These are phyloP conservation scores for Bombus terrestris DNA, from an alignment of 1,140 invertebrate species.

Conservation along the genomic window DNA sequence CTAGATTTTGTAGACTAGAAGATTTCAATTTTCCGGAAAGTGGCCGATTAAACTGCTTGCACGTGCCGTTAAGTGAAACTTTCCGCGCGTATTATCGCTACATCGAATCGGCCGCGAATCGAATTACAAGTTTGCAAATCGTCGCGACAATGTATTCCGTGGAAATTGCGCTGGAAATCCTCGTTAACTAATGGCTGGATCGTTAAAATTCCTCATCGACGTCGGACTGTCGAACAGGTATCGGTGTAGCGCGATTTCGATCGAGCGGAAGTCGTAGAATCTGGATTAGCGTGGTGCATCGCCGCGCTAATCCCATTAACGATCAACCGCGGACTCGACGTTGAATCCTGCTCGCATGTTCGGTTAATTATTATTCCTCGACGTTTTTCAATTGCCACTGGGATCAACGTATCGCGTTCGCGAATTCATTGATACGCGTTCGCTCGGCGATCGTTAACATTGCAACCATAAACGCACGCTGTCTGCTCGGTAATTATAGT, in stretches of 20 bases:
- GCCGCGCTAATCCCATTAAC: conserved; percentile 20
- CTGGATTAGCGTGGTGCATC: neutral
- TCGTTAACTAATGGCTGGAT: neutral
- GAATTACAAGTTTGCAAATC: conserved; percentile 5
- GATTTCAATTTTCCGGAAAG: too few relatives aligned
- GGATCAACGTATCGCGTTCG: neutral
- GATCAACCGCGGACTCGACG: conserved; percentile 4
- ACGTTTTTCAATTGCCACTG: neutral
- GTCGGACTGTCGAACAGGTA: too few relatives aligned
- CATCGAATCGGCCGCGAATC: neutral
- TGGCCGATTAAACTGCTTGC: neutral
- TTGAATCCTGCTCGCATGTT: neutral
- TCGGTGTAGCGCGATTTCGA: neutral
- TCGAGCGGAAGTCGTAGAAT: neutral
- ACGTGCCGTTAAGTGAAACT: neutral
- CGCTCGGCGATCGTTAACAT: too few relatives aligned
- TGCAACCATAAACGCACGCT: neutral
- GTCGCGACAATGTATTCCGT: neutral
- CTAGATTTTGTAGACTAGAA: too few relatives aligned
- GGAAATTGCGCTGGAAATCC: neutral
- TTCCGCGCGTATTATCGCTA: neutral
- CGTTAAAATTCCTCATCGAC: neutral
- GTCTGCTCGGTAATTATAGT: conserved; percentile 3
- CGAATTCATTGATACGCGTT: neutral
- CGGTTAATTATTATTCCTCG: conserved; percentile 27